Evolutionary conservation across 1,140 invertebrate species (phyloP).

Genomic region (Sarcophaga bullata): DNA sequence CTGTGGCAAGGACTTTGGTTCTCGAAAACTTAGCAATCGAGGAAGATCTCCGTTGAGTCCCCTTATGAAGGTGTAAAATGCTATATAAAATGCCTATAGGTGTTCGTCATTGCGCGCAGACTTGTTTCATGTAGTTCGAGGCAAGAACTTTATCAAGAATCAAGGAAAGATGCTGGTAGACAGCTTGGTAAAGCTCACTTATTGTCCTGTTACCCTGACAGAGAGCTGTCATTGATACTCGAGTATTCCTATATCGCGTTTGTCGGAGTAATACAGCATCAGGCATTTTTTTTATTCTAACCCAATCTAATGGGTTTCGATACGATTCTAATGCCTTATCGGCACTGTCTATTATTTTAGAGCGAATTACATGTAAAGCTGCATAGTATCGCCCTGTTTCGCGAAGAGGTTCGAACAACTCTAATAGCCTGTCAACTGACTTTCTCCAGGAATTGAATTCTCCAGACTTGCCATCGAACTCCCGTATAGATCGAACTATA

Average conservation of each 20-base stretch:
- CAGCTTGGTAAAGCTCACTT: slow-evolving; percentile 43
- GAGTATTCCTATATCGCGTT: slow-evolving; percentile 39
- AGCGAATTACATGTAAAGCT: not conserved
- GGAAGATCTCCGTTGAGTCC: too few relatives aligned
- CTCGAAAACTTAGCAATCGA: too few relatives aligned
- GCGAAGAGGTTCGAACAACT: slow-evolving; percentile 2
- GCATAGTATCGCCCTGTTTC: slow-evolving; percentile 23
- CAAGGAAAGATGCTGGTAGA: slow-evolving; percentile 34
- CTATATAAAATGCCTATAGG: not conserved
- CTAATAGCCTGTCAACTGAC: slow-evolving; percentile 23
- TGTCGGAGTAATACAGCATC: slow-evolving; percentile 43
- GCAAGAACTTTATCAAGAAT: too few relatives aligned
- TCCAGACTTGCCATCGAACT: slow-evolving; percentile 29
- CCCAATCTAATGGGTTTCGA: slow-evolving; percentile 42
- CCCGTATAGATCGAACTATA: slow-evolving; percentile 24
- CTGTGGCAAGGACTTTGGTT: too few relatives aligned
- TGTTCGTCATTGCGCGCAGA: too few relatives aligned
- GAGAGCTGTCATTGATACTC: slow-evolving; percentile 31
- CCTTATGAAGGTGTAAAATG: not conserved
- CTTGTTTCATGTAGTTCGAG: too few relatives aligned
- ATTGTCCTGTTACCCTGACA: slow-evolving; percentile 43
- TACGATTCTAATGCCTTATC: slow-evolving; percentile 42
- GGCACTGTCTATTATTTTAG: slow-evolving; percentile 24
- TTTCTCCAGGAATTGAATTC: slow-evolving; percentile 43
- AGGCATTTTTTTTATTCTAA: slow-evolving; percentile 41